phyloP scores from a whole-genome alignment of 2,888 invertebrate species.

The Hyposoter dolosus region DNA sequence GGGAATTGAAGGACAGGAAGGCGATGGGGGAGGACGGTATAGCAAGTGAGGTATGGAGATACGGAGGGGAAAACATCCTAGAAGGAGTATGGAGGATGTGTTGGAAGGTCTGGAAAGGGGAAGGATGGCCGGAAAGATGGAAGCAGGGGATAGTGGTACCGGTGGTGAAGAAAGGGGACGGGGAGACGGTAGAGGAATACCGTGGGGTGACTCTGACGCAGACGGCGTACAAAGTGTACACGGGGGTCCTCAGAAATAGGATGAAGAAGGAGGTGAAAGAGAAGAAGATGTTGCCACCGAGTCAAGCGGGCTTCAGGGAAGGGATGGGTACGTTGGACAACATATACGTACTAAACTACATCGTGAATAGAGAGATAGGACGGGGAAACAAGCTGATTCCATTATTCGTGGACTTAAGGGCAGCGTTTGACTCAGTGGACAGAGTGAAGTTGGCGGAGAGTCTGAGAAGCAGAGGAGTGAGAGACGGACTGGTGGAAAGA shows the following conservation, averaged over 20 bases:
- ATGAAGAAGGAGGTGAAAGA: not conserved
- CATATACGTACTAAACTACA: constrained; percentile 15
- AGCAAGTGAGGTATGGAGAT: constrained; percentile 39
- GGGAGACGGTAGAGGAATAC: constrained; percentile 36
- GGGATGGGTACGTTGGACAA: constrained; percentile 30
- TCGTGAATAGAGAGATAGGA: constrained; percentile 7
- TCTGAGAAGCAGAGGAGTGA: no score
- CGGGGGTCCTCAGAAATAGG: constrained; percentile 5
- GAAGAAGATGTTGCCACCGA: not conserved
- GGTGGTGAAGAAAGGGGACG: constrained; percentile 53
- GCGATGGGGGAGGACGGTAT: constrained; percentile 24
- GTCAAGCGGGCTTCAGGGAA: constrained; percentile 26
- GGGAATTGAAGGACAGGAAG: constrained; percentile 4
- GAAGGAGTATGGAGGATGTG: constrained; percentile 19
- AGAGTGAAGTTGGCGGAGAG: no score
- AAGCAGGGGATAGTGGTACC: constrained; percentile 34
- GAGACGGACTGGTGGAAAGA: not conserved
- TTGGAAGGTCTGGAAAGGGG: constrained; percentile 7
- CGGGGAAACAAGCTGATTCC: not conserved
- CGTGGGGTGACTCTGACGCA: constrained; percentile 53
- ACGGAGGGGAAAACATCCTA: not conserved
- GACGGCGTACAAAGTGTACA: constrained; percentile 39
- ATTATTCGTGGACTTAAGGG: no score
- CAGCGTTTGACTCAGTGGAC: constrained; percentile 23
- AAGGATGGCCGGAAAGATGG: constrained; percentile 42